Evolutionary conservation across 37 sponge, comb jelly and placozoan species (phyloP).

Genomic region (Ianthella basta): DNA sequence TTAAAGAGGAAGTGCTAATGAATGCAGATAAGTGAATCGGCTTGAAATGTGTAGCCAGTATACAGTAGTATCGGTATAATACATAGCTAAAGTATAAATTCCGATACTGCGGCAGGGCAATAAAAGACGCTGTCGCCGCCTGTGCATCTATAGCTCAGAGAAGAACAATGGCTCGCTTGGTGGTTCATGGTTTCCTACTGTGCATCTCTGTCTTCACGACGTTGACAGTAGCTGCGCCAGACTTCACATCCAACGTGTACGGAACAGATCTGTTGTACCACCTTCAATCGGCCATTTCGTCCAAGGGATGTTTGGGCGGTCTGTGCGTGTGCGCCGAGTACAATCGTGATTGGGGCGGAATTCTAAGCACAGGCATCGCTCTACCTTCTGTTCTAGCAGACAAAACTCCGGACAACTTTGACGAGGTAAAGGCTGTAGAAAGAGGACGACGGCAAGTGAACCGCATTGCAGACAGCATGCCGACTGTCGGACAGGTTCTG

Average conservation of each 20-base stretch:
- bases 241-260: background rate
- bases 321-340: conserved; percentile 7
- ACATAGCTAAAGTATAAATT: no score
- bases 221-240: background rate
- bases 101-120: no score
- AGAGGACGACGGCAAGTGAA: background rate
- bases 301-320: conserved; percentile 9
- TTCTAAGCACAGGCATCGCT: background rate
- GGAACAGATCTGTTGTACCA: background rate
- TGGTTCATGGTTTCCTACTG: background rate
- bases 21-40: no score
- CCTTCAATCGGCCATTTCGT: background rate
- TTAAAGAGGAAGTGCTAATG: no score
- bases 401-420: background rate
- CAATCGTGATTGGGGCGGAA: conserved; percentile 7
- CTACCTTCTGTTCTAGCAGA: background rate
- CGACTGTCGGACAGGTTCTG: background rate
- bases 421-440: background rate
- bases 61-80: no score
- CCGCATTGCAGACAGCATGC: conserved; percentile 9
- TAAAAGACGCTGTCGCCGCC: no score
- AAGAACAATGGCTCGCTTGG: background rate
- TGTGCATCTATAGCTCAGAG: no score
- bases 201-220: background rate
- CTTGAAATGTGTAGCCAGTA: no score